phyloP scores from a whole-genome alignment of 2,797 vertebrate species.

The Syncerus caffer region DNA sequence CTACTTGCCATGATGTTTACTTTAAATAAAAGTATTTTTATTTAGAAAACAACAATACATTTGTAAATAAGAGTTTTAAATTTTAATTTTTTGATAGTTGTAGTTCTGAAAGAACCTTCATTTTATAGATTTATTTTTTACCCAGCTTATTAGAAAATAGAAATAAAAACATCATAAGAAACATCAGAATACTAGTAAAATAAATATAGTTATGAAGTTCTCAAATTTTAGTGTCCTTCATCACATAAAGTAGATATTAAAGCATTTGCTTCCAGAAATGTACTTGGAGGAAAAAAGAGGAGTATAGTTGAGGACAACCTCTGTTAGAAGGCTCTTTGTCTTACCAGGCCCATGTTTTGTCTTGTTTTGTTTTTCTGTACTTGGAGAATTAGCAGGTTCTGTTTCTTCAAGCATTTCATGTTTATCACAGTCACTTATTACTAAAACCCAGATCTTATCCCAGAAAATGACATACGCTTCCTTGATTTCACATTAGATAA shows the following conservation, averaged over 20 bases:
- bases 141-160: not conserved
- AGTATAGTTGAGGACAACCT: not conserved
- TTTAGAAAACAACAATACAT: not conserved
- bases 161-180: not conserved
- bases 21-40: conserved; percentile 19
- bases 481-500: not conserved
- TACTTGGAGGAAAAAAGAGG: not conserved
- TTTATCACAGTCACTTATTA: not conserved
- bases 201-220: not conserved
- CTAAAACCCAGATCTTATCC: not conserved
- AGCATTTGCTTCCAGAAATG: not conserved
- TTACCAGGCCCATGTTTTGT: not conserved
- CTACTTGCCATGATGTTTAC: not conserved
- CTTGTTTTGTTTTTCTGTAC: not conserved
- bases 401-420: not conserved
- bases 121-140: not conserved
- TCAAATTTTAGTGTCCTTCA: not conserved
- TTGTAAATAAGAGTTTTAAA: not conserved
- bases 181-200: not conserved
- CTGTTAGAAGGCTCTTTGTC: not conserved
- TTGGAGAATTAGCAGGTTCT: not conserved
- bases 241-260: not conserved
- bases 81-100: not conserved
- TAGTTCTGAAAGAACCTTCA: not conserved
- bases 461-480: not conserved